Evolutionary conservation across 2,113 vertebrate genomes (phyloP), one percentile per base, ranked within the genome.

Genomic region (Dicentrarchus labrax): DNA sequence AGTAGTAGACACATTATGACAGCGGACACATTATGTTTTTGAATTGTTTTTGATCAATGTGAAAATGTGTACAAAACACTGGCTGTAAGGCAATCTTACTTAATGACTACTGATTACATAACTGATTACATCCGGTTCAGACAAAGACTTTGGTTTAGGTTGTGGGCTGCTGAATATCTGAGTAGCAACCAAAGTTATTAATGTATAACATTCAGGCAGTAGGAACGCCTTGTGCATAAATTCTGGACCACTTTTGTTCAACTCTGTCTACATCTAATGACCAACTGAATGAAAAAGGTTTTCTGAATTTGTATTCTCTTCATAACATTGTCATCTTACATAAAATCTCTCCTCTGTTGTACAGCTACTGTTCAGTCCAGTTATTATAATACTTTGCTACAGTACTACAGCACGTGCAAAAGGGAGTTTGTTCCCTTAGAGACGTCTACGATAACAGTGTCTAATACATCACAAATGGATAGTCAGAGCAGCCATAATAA

Each of bases 401-500:
- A 50, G 4, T 0, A 36, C 21, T 13, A 56, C 45, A 60, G 73
- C 5, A 53, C 66, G 30, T 51, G 12, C 30, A 66, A 53, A 38
- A 64, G 22, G 54, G 30, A 85, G 54, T 78, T 47, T 72, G 13
- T 50, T 59, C 53, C 54, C 45, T 47, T 9, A 66, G 67, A 47
- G 64, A 73, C 6, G 6, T 64, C 30, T 51, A 57, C 36, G 53
- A 8, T 61, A 51, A 19, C 78, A 71, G 17, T n/a, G 53, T 84
- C 65, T 64, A 30, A 65, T 86, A 70, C 69, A 82, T 76, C 45
- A 39, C 41, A 67, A 62, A 75, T 51, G 8, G 5, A 75, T 45
- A 56, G 16, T 57, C 75, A 62, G 60, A 87, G 70, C 70, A 59
- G 67, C 78, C 11, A 22, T 72, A 71, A 88, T 66, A 66, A 60